Percentiles rank a stretch among this genome's conserved stretches.
Conservation (phyloP, 2,113 vertebrate species). For the Siniperca chuatsi region DNA sequence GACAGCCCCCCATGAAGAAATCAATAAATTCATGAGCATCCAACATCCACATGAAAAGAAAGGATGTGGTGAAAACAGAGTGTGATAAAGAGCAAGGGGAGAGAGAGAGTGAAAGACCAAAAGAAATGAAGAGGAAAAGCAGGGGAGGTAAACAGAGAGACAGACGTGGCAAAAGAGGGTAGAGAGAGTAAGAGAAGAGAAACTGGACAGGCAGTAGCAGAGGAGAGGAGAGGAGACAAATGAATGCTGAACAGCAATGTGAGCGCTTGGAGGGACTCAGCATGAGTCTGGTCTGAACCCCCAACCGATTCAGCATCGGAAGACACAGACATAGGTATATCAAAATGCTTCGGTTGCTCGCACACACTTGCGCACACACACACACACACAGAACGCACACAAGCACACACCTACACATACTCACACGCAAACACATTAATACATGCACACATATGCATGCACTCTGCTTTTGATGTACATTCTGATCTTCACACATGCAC, state of each 20-base stretch:
- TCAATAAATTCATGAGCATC: conserved; percentile 85
- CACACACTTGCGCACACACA: conserved; percentile 32
- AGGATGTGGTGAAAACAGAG: conserved; percentile 67
- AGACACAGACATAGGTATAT: conserved; percentile 74
- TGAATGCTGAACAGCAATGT: conserved; percentile 71
- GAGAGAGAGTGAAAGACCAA: conserved; percentile 5
- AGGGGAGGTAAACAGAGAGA: conserved; percentile 40
- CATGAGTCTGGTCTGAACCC: conserved; percentile 75
- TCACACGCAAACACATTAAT: conserved; percentile 30
- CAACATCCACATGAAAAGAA: conserved; percentile 74
- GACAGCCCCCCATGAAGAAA: conserved; percentile 73
- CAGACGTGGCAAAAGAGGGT: conserved; percentile 30
- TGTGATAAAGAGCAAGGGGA: conserved; percentile 58
- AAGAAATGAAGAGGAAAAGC: conserved; percentile 30
- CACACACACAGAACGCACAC: background rate
- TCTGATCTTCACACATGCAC: conserved; percentile 26
- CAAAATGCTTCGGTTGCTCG: conserved; percentile 62
- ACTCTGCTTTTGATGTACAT: conserved; percentile 43
- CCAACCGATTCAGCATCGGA: conserved; percentile 67
- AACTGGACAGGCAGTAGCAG: conserved; percentile 38
- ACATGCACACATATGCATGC: conserved; percentile 33
- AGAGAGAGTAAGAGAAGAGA: conserved; percentile 30
- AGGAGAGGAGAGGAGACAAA: conserved; percentile 44
- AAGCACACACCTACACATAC: background rate
- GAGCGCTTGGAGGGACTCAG: conserved; percentile 74